Percentiles rank a stretch among this genome's conserved stretches.
Conservation (phyloP, 1,140 invertebrate species). For the Reticulitermes speratus region DNA sequence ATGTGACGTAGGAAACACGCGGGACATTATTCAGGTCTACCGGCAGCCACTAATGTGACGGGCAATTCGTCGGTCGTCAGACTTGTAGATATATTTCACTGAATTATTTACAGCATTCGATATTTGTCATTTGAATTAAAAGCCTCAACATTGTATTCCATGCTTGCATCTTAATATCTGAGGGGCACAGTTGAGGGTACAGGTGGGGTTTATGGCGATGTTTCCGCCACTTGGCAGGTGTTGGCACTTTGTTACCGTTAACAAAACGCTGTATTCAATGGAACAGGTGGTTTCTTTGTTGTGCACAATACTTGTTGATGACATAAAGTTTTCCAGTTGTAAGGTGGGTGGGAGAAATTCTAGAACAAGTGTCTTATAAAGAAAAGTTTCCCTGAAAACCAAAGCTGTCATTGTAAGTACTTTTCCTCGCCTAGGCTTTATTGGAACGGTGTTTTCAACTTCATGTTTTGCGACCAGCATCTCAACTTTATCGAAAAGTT, state of each 20-base stretch:
- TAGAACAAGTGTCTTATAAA: background rate
- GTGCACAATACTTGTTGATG: background rate
- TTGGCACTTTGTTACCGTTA: background rate
- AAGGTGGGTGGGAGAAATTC: background rate
- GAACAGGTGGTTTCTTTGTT: conserved; percentile 6
- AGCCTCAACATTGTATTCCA: too few species aligned
- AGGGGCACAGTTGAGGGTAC: too few species aligned
- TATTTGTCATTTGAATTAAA: too few species aligned
- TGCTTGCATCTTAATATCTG: too few species aligned
- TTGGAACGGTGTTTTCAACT: background rate
- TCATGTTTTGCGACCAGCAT: background rate
- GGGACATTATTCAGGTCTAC: too few species aligned
- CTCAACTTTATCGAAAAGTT: background rate
- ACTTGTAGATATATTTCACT: too few species aligned
- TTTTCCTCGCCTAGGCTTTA: background rate
- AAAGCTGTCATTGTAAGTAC: background rate
- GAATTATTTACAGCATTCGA: too few species aligned
- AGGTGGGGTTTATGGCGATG: background rate
- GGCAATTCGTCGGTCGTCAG: too few species aligned
- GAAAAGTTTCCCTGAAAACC: conserved; percentile 2
- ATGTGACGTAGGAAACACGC: too few species aligned
- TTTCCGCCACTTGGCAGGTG: background rate
- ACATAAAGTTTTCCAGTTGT: background rate
- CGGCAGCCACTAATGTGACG: too few species aligned
- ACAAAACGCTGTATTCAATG: background rate